A percentile compares a stretch with the other conserved stretches of the same genome.
These are phyloP conservation scores for Podotricha telesiphe DNA, from an alignment of 2,888 invertebrate species.

Conservation along the genomic window DNA sequence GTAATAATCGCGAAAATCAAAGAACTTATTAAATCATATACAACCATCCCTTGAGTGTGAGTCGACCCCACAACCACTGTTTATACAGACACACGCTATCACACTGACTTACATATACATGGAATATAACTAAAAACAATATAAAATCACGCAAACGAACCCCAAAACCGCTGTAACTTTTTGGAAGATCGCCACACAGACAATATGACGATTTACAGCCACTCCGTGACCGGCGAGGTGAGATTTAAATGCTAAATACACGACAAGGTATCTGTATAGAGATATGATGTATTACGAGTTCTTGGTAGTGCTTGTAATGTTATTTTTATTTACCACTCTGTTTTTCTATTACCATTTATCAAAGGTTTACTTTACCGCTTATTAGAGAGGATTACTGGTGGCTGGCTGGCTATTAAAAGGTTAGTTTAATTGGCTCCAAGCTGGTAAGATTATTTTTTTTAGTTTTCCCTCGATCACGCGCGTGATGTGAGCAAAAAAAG, in stretches of 20 bases:
- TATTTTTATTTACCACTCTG: conserved; percentile 30
- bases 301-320: conserved; percentile 36
- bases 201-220: conserved; percentile 63
- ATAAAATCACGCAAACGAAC: conserved; percentile 20
- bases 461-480: too few relatives aligned
- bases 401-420: too few relatives aligned
- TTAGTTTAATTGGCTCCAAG: too few relatives aligned
- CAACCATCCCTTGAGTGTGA: too few relatives aligned
- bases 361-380: background rate
- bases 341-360: background rate
- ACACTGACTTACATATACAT: background rate
- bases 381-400: background rate
- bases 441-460: too few relatives aligned
- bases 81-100: too few relatives aligned
- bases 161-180: conserved; percentile 43
- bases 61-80: too few relatives aligned
- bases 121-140: background rate
- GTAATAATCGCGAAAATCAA: too few relatives aligned
- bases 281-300: conserved; percentile 38
- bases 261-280: conserved; percentile 34
- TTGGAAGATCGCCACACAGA: conserved; percentile 64
- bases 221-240: conserved; percentile 46
- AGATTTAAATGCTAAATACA: conserved; percentile 44
- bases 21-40: too few relatives aligned
- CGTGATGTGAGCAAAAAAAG: too few relatives aligned